Percentiles rank a stretch among this genome's conserved stretches.
Conservation (phyloP, 2,888 invertebrate species). For the Acrobasis consociella region DNA sequence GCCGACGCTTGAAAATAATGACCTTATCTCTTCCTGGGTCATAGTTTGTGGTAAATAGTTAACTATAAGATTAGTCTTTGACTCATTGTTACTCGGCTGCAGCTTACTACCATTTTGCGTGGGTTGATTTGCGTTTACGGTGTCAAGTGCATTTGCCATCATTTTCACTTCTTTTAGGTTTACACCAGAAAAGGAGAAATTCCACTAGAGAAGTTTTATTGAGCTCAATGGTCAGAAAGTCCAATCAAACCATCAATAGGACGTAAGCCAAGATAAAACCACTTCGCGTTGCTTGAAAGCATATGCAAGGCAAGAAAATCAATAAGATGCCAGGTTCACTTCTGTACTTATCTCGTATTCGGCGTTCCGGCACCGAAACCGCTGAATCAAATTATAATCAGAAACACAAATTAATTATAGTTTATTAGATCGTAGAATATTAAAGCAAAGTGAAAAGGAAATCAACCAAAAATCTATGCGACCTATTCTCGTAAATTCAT, state of each 20-base stretch:
- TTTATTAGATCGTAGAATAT: slow-evolving; percentile 79
- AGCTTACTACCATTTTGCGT: slow-evolving; percentile 90
- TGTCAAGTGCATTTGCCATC: slow-evolving; percentile 80
- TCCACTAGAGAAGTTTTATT: slow-evolving; percentile 55
- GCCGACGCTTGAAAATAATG: slow-evolving; percentile 96
- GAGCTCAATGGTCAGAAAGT: slow-evolving; percentile 50
- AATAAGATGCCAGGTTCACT: slow-evolving; percentile 81
- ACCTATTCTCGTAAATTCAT: slow-evolving; percentile 83
- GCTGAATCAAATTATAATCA: slow-evolving; percentile 74
- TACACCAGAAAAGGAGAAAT: slow-evolving; percentile 62
- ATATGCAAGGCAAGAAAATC: slow-evolving; percentile 83
- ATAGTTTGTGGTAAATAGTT: slow-evolving; percentile 99
- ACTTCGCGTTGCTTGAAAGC: slow-evolving; percentile 82
- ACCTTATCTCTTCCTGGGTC: slow-evolving; percentile 97
- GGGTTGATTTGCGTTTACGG: slow-evolving; percentile 79
- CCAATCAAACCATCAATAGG: slow-evolving; percentile 63
- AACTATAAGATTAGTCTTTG: slow-evolving; percentile 99
- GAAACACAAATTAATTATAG: slow-evolving; percentile 75
- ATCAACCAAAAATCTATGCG: slow-evolving; percentile 83
- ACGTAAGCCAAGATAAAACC: slow-evolving; percentile 64
- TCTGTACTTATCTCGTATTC: slow-evolving; percentile 74
- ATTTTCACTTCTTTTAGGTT: slow-evolving; percentile 67
- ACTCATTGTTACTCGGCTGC: slow-evolving; percentile 91
- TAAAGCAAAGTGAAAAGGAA: slow-evolving; percentile 82
- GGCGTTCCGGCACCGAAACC: slow-evolving; percentile 63